A percentile compares a stretch with the other conserved stretches of the same genome.
These are phyloP conservation scores for Cerceris rybyensis DNA, from an alignment of 2,888 invertebrate genomes.

Conservation along the genomic window DNA sequence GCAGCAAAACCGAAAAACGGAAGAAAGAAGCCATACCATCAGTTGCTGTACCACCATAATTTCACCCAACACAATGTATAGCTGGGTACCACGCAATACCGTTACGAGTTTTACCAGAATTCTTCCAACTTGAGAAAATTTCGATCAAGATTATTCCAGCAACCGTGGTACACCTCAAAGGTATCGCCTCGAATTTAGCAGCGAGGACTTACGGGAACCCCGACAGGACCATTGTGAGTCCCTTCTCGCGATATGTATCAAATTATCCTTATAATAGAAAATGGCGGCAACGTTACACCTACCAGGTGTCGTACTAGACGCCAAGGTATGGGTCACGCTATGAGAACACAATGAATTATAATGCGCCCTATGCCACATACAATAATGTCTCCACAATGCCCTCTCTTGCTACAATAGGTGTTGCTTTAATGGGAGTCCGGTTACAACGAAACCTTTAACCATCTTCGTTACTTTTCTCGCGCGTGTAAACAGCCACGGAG, in stretches of 20 bases:
- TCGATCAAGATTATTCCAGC: constrained; percentile 36
- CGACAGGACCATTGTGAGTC: constrained; percentile 50
- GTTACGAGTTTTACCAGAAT: background rate
- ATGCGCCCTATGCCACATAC: constrained; percentile 72
- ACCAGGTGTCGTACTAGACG: constrained; percentile 78
- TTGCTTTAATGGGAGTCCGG: constrained; percentile 80
- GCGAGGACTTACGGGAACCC: constrained; percentile 25
- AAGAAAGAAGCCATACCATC: no score
- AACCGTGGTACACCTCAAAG: constrained; percentile 19
- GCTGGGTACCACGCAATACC: no score
- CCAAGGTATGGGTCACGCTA: constrained; percentile 62
- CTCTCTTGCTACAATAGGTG: constrained; percentile 76
- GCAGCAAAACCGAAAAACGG: no score
- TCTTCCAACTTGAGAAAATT: background rate
- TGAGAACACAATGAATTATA: constrained; percentile 77
- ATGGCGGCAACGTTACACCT: constrained; percentile 81
- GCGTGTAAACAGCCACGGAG: constrained; percentile 59
- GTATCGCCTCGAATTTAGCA: constrained; percentile 34
- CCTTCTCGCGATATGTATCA: constrained; percentile 79
- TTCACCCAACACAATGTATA: no score
- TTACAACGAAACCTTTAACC: constrained; percentile 70
- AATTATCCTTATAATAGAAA: constrained; percentile 81
- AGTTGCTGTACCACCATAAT: no score
- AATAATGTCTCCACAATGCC: constrained; percentile 77
- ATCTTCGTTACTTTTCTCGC: constrained; percentile 51